Base-by-base conservation (phyloP, 1,140 invertebrate species). In the Pachypsylla venusta region DNA sequence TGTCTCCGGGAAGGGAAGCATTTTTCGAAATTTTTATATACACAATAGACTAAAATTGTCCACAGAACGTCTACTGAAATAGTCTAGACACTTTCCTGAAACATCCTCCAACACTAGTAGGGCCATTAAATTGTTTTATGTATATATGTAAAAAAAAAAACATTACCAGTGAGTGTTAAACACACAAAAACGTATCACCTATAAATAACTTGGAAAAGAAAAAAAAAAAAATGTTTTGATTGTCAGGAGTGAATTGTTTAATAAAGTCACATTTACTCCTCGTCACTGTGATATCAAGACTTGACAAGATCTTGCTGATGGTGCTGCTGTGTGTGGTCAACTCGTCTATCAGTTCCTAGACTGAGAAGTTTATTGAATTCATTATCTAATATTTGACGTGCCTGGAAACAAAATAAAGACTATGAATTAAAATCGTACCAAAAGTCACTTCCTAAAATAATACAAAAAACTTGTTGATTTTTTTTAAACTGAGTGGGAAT, bases 311-410 rank as follows among this genome's bases (percentile, higher is more conserved):
- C 77, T 26, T 70, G 67, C 24, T 27, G 25, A 28, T 59, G 42
- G 54, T 59, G 59, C 76, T 78, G n/a, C 7, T 7, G 7, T n/a
- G 30, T 10, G n/a, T 48, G 42, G 64, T 81, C 83, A 61, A 76
- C 74, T 67, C 77, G 74, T 65, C 89, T 81, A 68, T 93, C 91
- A 62, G 90, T 94, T 62, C 88, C 92, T 63, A 83, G 77, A 63
- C 82, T 79, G 64, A 96, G 73, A 64, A 97, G 75, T 72, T 87
- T 90, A 66, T 80, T 81, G 72, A 94, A 96, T 76, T 96, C 93
- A 70, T 85, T 78, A 70, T 96, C 92, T 68, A 97, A 76, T 66
- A 87, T 76, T 76, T 90, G 87, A 63, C 89, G 81, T 67, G 82
- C 85, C 89, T 93, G 69, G 12, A 74, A 74, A 39, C 60, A 64